phyloP scores from a whole-genome alignment of 2,888 invertebrate genomes.

The Stomorhina lunata region DNA sequence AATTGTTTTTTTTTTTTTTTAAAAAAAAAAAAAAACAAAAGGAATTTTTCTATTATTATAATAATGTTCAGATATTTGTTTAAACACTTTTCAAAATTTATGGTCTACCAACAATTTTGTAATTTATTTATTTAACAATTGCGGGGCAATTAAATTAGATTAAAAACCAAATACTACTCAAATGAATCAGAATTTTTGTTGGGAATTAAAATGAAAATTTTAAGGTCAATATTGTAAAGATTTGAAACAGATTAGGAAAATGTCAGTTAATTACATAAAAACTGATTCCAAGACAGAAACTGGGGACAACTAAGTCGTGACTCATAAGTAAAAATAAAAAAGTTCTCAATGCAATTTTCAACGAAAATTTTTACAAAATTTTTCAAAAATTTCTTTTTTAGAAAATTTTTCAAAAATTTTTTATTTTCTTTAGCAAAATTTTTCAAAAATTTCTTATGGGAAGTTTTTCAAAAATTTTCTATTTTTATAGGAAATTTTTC shows the following conservation, averaged over 20 bases:
- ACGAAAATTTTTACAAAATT: too few relatives aligned
- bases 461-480: too few relatives aligned
- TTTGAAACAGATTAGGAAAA: slow-evolving; percentile 14
- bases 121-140: slow-evolving; percentile 29
- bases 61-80: not conserved
- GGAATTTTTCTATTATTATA: not conserved
- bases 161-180: slow-evolving; percentile 40
- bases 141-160: slow-evolving; percentile 58
- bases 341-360: too few relatives aligned
- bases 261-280: slow-evolving; percentile 28
- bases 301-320: not conserved
- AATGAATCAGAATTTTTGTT: slow-evolving; percentile 47
- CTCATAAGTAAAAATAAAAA: not conserved
- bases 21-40: too few relatives aligned
- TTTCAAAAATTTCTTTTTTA: too few relatives aligned
- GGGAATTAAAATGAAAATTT: not conserved
- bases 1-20: slow-evolving; percentile 19
- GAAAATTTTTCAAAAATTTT: too few relatives aligned
- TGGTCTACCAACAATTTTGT: slow-evolving; percentile 1
- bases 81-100: not conserved
- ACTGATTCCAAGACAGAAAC: not conserved
- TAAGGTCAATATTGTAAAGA: slow-evolving; percentile 9
- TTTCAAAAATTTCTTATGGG: too few relatives aligned
- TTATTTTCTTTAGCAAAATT: too few relatives aligned
- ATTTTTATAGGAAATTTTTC: too few relatives aligned